Percentiles rank a stretch among this genome's conserved stretches.
Evolutionary conservation across 37 sponge, comb jelly and placozoan species (phyloP).

Genomic region (Haliclona indistincta): DNA sequence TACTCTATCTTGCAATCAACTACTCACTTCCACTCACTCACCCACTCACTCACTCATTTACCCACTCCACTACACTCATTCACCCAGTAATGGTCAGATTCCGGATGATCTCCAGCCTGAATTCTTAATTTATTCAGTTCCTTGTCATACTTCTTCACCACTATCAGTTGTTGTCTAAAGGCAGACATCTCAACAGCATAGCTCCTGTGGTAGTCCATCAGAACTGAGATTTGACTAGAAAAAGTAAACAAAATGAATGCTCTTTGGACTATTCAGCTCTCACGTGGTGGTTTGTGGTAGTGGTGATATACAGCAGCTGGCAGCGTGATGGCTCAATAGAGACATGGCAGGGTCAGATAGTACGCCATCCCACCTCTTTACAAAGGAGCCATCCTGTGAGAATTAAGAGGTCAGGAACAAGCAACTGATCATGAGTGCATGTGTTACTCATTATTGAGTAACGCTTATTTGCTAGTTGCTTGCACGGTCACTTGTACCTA

Average conservation of each 20-base stretch:
- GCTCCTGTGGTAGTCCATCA: conserved; percentile 43
- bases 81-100: too few relatives aligned
- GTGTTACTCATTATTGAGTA: too few relatives aligned
- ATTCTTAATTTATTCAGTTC: too few relatives aligned
- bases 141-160: conserved; percentile 10
- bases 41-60: too few relatives aligned
- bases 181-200: conserved; percentile 21
- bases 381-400: neutral
- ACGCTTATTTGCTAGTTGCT: neutral
- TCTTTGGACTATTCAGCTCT: conserved; percentile 16
- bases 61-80: too few relatives aligned
- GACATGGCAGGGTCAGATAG: conserved; percentile 1
- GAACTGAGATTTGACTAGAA: conserved; percentile 40
- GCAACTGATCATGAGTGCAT: neutral
- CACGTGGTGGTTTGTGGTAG: conserved; percentile 31
- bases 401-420: neutral
- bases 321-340: conserved; percentile 42
- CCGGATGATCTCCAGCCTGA: too few relatives aligned
- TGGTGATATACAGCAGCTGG: conserved; percentile 23
- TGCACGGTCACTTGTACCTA: neutral
- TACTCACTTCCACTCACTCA: too few relatives aligned
- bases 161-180: neutral
- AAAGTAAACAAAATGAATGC: too few relatives aligned
- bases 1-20: too few relatives aligned
- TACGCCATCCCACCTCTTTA: conserved; percentile 26